Conservation (phyloP, 2,797 vertebrate genomes). For the Tauraco hartlaubi region DNA sequence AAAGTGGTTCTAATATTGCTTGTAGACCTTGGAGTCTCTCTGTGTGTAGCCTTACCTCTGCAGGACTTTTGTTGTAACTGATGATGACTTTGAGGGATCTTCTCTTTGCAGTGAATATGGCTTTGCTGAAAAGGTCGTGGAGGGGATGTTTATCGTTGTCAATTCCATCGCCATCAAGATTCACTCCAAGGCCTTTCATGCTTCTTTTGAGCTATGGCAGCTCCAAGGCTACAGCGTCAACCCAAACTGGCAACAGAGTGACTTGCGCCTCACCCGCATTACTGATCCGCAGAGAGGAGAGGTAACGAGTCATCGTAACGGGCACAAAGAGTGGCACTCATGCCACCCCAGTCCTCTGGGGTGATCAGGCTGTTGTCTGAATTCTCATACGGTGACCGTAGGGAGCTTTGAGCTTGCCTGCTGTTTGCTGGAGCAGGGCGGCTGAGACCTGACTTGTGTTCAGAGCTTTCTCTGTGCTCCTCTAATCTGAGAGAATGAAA, state of each 20-base stretch:
- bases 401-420: not conserved
- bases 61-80: not conserved
- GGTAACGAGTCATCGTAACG: constrained; percentile 72
- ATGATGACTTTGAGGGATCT: not conserved
- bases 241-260: constrained; percentile 94
- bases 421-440: not conserved
- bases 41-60: not conserved
- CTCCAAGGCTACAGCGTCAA: constrained; percentile 97
- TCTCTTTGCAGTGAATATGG: constrained; percentile 91
- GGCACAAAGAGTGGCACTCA: not conserved
- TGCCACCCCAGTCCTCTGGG: not conserved
- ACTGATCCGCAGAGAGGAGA: constrained; percentile 94
- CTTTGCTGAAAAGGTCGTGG: constrained; percentile 98
- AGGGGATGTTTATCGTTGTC: constrained; percentile 96
- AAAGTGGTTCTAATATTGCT: not conserved
- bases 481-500: not conserved
- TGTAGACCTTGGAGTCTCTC: not conserved
- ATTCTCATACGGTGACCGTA: fast-evolving
- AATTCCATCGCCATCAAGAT: constrained; percentile 98
- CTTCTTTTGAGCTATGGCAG: constrained; percentile 98
- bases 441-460: not conserved
- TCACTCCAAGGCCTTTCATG: constrained; percentile 94
- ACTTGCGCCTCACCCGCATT: constrained; percentile 93
- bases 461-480: not conserved
- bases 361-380: not conserved